phyloP scores from a whole-genome alignment of 1,140 invertebrate species.

The Leguminivora glycinivorella region DNA sequence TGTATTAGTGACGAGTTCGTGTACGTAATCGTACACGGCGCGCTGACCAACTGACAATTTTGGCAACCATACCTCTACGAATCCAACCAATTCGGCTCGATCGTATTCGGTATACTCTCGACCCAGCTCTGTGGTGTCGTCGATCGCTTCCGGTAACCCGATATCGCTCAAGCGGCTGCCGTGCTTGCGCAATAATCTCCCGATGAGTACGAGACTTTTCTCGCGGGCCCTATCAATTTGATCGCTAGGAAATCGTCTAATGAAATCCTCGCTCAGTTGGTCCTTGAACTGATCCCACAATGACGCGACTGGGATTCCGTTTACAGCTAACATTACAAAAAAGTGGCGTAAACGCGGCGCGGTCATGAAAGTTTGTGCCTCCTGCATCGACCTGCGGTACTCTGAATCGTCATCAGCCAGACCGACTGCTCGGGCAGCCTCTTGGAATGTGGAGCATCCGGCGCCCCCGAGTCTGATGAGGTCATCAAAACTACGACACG shows the following conservation, averaged over 20 bases:
- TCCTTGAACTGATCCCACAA: neutral
- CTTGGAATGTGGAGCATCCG: neutral
- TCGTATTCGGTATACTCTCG: slow-evolving; percentile 3
- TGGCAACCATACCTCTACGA: neutral
- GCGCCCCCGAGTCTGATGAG: neutral
- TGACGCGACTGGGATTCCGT: neutral
- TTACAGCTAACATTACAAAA: slow-evolving; percentile 7
- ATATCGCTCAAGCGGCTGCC: neutral
- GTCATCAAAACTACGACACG: slow-evolving; percentile 6
- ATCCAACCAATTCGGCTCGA: neutral
- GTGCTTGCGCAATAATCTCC: neutral
- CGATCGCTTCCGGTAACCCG: neutral
- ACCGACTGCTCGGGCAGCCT: slow-evolving; percentile 4
- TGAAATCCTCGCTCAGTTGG: slow-evolving; percentile 5
- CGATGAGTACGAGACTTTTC: slow-evolving; percentile 6
- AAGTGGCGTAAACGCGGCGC: slow-evolving; percentile 1
- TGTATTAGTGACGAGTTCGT: neutral
- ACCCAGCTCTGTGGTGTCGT: slow-evolving; percentile 1
- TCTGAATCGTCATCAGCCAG: neutral
- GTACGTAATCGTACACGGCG: neutral
- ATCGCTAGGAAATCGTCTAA: slow-evolving; percentile 3
- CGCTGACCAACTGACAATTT: neutral
- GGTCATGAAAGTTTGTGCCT: slow-evolving; percentile 2
- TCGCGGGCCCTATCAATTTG: neutral
- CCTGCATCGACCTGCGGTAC: slow-evolving; percentile 1